Evolutionary conservation across 1,140 invertebrate species (phyloP).

Genomic region (Linepithema humile): DNA sequence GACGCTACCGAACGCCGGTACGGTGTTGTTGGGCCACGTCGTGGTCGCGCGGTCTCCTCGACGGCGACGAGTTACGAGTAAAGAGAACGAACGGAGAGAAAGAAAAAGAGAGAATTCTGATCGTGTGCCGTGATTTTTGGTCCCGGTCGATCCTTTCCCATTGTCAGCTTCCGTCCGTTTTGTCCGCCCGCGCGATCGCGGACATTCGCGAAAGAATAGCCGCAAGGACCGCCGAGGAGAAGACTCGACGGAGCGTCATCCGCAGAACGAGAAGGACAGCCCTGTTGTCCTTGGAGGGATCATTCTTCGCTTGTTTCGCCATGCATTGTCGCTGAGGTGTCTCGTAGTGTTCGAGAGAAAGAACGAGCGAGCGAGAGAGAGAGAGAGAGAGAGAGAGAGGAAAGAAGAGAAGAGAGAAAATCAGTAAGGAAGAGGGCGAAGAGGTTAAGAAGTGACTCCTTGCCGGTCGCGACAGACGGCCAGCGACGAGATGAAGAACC

Average conservation of each 20-base stretch:
- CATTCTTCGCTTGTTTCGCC: conserved; percentile 38
- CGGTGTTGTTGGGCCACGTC: conserved; percentile 75
- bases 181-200: conserved; percentile 21
- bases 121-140: conserved; percentile 44
- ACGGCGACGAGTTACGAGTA: conserved; percentile 22
- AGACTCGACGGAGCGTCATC: conserved; percentile 28
- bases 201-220: neutral
- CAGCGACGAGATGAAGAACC: conserved; percentile 50
- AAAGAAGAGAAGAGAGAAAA: neutral
- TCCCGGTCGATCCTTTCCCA: conserved; percentile 9
- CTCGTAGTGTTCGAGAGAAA: conserved; percentile 9
- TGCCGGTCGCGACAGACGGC: conserved; percentile 28
- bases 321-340: conserved; percentile 51
- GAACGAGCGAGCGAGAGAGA: neutral
- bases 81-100: conserved; percentile 24
- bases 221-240: neutral
- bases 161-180: conserved; percentile 38
- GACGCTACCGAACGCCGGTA: conserved; percentile 83
- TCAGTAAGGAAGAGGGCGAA: conserved; percentile 39
- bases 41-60: conserved; percentile 56
- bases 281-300: conserved; percentile 27
- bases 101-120: neutral
- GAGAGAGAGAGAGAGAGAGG: neutral
- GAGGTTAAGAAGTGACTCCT: conserved; percentile 48
- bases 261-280: conserved; percentile 21